Evolutionary conservation across 2,113 vertebrate genomes (phyloP).

Genomic region (Melanotaenia duboulayi): DNA sequence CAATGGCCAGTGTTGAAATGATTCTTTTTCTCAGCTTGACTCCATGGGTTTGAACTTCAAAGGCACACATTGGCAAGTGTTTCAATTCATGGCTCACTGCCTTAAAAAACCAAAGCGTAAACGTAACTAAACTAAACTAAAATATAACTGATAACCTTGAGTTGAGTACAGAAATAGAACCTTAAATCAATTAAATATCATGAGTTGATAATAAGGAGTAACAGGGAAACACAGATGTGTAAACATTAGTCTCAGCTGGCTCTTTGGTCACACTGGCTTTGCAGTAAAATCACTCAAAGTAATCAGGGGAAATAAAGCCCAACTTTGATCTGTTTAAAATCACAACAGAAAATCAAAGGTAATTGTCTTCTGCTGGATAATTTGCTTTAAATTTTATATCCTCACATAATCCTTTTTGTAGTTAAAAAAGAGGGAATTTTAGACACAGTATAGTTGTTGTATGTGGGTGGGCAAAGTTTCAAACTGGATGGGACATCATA

Average conservation of each 20-base stretch:
- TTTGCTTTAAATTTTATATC: conserved; percentile 41
- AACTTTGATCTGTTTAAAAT: conserved; percentile 45
- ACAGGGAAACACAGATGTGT: conserved; percentile 12
- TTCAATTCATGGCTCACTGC: too few species aligned
- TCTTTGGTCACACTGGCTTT: conserved; percentile 48
- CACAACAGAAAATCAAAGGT: conserved; percentile 38
- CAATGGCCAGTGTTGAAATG: neutral
- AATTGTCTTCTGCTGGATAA: conserved; percentile 24
- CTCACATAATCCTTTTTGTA: conserved; percentile 30
- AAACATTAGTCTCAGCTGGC: conserved; percentile 49
- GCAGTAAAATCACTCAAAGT: conserved; percentile 40
- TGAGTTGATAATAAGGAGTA: too few species aligned
- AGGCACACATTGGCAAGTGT: conserved; percentile 8
- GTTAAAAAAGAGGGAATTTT: neutral
- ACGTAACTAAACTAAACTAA: too few species aligned
- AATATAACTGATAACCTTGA: too few species aligned
- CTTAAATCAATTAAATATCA: neutral
- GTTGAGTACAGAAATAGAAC: too few species aligned
- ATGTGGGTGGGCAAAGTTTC: conserved; percentile 57
- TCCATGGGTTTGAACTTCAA: conserved; percentile 30
- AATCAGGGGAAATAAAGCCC: conserved; percentile 36
- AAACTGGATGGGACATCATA: too few species aligned
- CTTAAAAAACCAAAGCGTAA: too few species aligned
- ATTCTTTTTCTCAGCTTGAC: conserved; percentile 17
- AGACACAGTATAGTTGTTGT: neutral